Base-by-base conservation (phyloP, 2,113 vertebrate species). In the Pterocles gutturalis region DNA sequence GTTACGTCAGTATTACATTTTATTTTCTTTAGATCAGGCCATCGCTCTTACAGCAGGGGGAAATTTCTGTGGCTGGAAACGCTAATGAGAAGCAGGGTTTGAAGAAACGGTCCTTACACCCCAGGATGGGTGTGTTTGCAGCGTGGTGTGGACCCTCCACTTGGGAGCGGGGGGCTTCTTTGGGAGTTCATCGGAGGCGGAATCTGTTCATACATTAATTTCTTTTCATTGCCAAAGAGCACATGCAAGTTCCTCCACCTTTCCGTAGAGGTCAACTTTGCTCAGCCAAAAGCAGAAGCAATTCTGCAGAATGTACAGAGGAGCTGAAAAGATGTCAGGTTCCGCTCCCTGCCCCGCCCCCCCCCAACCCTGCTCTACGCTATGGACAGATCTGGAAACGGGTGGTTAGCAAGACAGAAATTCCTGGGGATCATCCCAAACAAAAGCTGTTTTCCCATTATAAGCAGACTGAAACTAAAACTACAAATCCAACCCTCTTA, bases 351-450 rank as follows among this genome's bases (percentile, higher is more conserved):
- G n/a, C n/a, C n/a, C n/a, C n/a, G n/a, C n/a, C 38, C 29, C 17
- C 46, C 48, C 13, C 13, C 41, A 41, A 41, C 41, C 41, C 9
- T 9, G 24, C 36, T 71, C 73, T 31, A 8, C 0, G 1, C 34
- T 46, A 5, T 2, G 22, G n/a, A 73, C 31, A 41, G 53, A 83
- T 76, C 73, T 90, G 78, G 67, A 65, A 71, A 85, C 29, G 5
- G 5, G 73, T 6, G 7, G 43, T 43, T 83, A 78, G 76, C 57
- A 80, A 83, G 72, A 73, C 0, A 72, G 38, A 75, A 77, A 58
- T 62, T 93, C 86, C 62, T 91, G 83, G 71, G 79, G 62, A 41
- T 55, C 67, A 38, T 87, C 80, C 92, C 88, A 87, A 92, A 76
- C 16, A 54, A 90, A 93, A 96, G 28, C 19, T 2, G 10, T 89